Base-by-base conservation (phyloP, 2,113 vertebrate genomes). In the Camarhynchus parvulus region DNA sequence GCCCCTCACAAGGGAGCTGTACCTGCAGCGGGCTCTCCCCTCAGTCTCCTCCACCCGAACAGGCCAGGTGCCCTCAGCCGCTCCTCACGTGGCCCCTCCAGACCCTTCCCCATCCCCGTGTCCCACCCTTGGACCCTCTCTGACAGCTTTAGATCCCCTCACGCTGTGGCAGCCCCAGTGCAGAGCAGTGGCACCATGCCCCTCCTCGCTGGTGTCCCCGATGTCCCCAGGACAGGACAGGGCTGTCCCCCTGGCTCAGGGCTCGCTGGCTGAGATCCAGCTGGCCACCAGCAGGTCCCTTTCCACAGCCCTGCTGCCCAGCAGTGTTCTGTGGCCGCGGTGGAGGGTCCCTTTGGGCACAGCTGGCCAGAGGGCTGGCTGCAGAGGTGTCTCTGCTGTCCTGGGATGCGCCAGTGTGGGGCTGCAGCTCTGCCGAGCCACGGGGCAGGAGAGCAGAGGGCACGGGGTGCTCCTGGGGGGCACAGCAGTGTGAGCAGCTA, bases 341-440 rank as follows among this genome's bases (percentile, higher is more conserved):
- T 4, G 30, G 17, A 49, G 7, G 3, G 1, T 42, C 2, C 2
- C 24, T 90, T 42, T 1, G 10, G 33, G 3, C 0, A 4, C 23
- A 30, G 31, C 22, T 42, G 35, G 37, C 42, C 79, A 1, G 11
- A 37, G 44, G 35, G 13, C 16, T 20, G 17, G 30, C 27, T 1
- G 0, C n/a, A 7, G 39, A 5, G 25, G 10, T 7, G 20, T 47
- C 10, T 27, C 8, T 2, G 6, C 3, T 22, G 6, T 2, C 46
- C 27, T 2, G 19, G 5, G 44, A 44, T 17, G 44, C 15, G 5
- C 41, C 41, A 42, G 41, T 39, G 39, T 39, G 39, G 39, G 39
- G 39, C 39, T 39, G 39, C 24, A 10, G 61, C n/a, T 28, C 10
- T n/a, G 27, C 39, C 2, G 1, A 0, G 23, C 15, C 12, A n/a